Conservation (phyloP, 2,888 invertebrate species). For the Steinernema scapterisci region DNA sequence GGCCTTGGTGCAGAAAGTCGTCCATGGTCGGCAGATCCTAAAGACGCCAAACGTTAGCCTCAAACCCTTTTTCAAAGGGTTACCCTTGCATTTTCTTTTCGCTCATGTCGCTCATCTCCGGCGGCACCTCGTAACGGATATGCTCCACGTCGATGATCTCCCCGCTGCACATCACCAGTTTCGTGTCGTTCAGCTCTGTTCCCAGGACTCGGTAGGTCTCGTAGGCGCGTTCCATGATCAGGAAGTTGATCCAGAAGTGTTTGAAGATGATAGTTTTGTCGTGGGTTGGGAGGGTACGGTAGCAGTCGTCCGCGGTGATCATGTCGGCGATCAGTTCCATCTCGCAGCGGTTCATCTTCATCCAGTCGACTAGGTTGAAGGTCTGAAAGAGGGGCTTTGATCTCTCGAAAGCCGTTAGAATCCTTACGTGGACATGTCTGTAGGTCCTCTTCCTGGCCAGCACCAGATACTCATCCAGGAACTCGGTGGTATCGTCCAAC, state of each 20-base stretch:
- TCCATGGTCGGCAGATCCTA: constrained; percentile 44
- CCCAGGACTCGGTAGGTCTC: constrained; percentile 42
- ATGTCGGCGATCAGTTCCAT: constrained; percentile 46
- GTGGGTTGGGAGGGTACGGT: constrained; percentile 38
- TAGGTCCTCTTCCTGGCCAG: constrained; percentile 22
- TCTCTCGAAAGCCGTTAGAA: background rate
- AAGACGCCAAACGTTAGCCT: background rate
- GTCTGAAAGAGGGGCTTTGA: background rate
- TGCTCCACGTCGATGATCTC: constrained; percentile 43
- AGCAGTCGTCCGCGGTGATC: constrained; percentile 46
- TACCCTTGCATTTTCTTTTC: constrained; percentile 17
- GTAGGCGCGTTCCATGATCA: constrained; percentile 42
- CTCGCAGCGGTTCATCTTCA: constrained; percentile 36
- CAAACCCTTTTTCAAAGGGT: background rate
- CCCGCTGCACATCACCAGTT: constrained; percentile 41
- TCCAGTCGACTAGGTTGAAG: constrained; percentile 8
- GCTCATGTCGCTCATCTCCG: constrained; percentile 10
- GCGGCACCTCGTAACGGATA: constrained; percentile 40
- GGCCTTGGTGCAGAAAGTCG: constrained; percentile 36
- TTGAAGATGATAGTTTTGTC: constrained; percentile 46
- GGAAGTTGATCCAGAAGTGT: constrained; percentile 48
- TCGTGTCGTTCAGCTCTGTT: constrained; percentile 30
- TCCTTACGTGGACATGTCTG: constrained; percentile 5
- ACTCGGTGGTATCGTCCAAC: background rate
- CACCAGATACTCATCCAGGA: constrained; percentile 26